Evolutionary conservation across 1,140 invertebrate genomes (phyloP).

Genomic region (Papilio xuthus): DNA sequence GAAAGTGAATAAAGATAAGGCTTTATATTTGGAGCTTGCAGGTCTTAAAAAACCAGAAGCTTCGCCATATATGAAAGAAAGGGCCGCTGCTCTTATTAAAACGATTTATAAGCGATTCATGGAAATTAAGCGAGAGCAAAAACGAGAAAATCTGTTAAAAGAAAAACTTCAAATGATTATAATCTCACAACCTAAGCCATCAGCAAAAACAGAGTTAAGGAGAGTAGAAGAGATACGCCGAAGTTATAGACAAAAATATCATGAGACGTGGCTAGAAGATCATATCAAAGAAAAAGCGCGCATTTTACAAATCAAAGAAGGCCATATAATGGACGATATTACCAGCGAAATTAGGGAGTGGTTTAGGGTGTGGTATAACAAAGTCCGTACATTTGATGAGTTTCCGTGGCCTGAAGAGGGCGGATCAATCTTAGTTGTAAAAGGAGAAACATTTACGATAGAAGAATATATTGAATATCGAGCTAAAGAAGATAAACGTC

Average conservation of each 20-base stretch:
- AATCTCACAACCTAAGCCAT: constrained; percentile 60
- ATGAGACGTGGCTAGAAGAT: constrained; percentile 79
- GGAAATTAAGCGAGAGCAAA: constrained; percentile 62
- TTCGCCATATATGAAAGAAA: constrained; percentile 52
- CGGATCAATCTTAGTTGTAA: constrained; percentile 72
- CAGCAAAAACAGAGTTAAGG: constrained; percentile 75
- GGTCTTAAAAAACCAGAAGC: constrained; percentile 67
- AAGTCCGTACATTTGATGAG: constrained; percentile 68
- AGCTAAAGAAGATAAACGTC: constrained; percentile 63
- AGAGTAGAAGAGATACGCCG: constrained; percentile 80
- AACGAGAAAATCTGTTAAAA: constrained; percentile 55
- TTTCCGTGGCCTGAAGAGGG: constrained; percentile 74
- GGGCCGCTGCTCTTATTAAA: constrained; percentile 64
- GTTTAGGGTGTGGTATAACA: constrained; percentile 83
- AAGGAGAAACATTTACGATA: constrained; percentile 72
- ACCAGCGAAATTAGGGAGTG: constrained; percentile 86
- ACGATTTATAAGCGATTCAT: constrained; percentile 61
- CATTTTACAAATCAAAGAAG: constrained; percentile 81
- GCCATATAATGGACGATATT: constrained; percentile 86
- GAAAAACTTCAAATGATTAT: constrained; percentile 67
- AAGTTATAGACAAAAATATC: constrained; percentile 76
- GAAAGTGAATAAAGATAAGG: constrained; percentile 64
- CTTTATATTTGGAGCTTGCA: constrained; percentile 70
- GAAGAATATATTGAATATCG: constrained; percentile 72
- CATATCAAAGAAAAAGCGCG: constrained; percentile 82